phyloP scores from a whole-genome alignment of 2,797 vertebrate species.

The Sebastes vulpes region DNA sequence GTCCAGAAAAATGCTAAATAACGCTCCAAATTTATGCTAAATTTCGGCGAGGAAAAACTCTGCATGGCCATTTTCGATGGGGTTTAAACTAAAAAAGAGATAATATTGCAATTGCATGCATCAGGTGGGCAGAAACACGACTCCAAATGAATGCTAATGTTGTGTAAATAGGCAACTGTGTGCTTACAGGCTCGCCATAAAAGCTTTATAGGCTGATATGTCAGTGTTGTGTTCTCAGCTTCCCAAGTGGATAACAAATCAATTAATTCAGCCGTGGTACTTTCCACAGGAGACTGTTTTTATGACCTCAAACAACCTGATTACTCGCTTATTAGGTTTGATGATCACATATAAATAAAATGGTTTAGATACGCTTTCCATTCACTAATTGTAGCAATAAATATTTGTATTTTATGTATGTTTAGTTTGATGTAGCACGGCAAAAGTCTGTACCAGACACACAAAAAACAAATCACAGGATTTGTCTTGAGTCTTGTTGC shows the following conservation, averaged over 20 bases:
- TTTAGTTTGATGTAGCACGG: not conserved
- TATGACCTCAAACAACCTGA: not conserved
- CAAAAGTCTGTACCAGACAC: not conserved
- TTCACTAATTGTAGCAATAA: not conserved
- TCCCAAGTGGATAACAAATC: not conserved
- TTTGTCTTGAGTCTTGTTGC: not conserved
- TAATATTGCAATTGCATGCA: not conserved
- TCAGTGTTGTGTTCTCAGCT: not conserved
- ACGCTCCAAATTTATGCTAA: too few species aligned
- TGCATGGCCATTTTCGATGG: too few species aligned
- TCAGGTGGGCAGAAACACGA: not conserved
- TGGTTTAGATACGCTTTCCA: not conserved
- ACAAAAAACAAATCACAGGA: not conserved
- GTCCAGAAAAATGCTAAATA: accelerated
- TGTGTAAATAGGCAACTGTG: not conserved
- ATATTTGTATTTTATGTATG: not conserved
- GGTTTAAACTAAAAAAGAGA: not conserved
- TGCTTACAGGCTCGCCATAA: not conserved
- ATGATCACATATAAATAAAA: not conserved
- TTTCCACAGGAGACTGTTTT: not conserved
- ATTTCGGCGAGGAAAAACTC: too few species aligned
- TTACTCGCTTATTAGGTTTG: not conserved
- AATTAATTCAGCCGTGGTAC: not conserved
- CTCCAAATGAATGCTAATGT: not conserved
- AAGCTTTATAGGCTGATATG: not conserved